Evolutionary conservation across 2,797 vertebrate genomes (phyloP), one percentile per base, ranked within the genome.

Genomic region (Muscicapa comitata): DNA sequence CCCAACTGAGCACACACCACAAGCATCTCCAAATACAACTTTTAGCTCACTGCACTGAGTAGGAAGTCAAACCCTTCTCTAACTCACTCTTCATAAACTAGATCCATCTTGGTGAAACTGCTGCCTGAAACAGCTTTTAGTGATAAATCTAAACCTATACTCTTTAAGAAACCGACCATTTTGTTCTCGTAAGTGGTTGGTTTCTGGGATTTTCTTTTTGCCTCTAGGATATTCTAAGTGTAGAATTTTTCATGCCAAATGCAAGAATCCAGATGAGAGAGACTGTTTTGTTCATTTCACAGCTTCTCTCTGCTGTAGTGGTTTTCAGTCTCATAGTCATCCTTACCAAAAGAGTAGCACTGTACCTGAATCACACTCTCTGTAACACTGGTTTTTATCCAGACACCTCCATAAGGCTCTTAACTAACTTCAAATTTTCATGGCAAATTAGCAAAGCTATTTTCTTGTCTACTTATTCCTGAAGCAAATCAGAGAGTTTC

Each of bases 391-490:
- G 2, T 93, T 91, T 66, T 87, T 53, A 89, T 97, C 87, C 2
- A 33, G 92, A 95, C 95, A 96, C 96, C 94, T 92, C 96, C 63
- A 50, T 67, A 96, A 97, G 97, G 97, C 97, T 96, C 97, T 96
- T 95, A 79, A 85, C 75, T 88, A 73, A 94, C 70, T 95, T 88
- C 87, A 84, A 86, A 95, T 97, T 95, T 95, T 96, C 94, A 96
- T 96, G 96, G 97, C 55, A 67, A 97, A 97, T 96, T 96, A 97
- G 96, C 97, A 97, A 97, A 97, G 96, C 76, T 92, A 93, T 94
- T 94, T 96, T 96, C 95, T 96, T 89, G 95, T 95, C 95, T 95
- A 93, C 79, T 92, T 95, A 72, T 89, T 95, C 97, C 96, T 93
- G 93, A 97, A 97, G 90, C 93, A 90, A 95, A 96, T 92, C 94